Evolutionary conservation across 2,797 vertebrate genomes (phyloP).

Genomic region (Enteromius trimaculatus): DNA sequence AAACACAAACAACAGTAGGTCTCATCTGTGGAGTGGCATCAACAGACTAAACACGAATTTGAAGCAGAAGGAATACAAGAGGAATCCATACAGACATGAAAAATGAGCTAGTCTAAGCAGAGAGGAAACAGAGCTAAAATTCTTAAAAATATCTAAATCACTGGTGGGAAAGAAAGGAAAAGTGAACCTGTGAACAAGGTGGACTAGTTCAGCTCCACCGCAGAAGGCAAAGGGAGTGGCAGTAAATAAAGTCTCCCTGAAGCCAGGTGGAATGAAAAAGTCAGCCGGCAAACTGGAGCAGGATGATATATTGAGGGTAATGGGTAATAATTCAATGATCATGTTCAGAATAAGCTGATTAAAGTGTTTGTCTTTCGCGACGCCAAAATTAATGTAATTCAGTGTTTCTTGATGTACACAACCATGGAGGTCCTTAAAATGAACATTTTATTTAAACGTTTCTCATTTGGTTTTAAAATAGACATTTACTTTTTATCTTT

Average conservation of each 20-base stretch:
- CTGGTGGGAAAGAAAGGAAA: constrained; percentile 24
- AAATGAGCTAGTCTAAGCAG: constrained; percentile 43
- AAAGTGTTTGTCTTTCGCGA: constrained; percentile 42
- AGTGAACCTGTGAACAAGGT: neutral
- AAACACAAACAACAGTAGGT: constrained; percentile 58
- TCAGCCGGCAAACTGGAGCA: constrained; percentile 26
- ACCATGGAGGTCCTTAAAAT: constrained; percentile 66
- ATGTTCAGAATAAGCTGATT: constrained; percentile 17
- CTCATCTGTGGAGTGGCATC: constrained; percentile 49
- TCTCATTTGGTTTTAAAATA: constrained; percentile 81
- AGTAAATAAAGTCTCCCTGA: constrained; percentile 48
- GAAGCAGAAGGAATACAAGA: constrained; percentile 45
- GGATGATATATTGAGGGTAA: constrained; percentile 18
- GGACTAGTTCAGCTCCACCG: constrained; percentile 14
- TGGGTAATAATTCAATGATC: constrained; percentile 28
- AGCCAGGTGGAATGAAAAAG: constrained; percentile 16
- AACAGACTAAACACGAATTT: constrained; percentile 36
- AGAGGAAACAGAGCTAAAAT: constrained; percentile 58
- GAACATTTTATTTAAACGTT: constrained; percentile 73
- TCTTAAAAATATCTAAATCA: constrained; percentile 57
- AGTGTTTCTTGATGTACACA: constrained; percentile 57
- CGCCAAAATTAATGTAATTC: constrained; percentile 56
- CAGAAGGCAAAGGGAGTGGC: constrained; percentile 39
- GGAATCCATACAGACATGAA: constrained; percentile 47
- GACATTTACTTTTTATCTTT: constrained; percentile 64